Percentiles rank a stretch among this genome's conserved stretches.
These are phyloP conservation scores for Orchesella cincta DNA, from an alignment of 1,140 invertebrate species.

Conservation along the genomic window DNA sequence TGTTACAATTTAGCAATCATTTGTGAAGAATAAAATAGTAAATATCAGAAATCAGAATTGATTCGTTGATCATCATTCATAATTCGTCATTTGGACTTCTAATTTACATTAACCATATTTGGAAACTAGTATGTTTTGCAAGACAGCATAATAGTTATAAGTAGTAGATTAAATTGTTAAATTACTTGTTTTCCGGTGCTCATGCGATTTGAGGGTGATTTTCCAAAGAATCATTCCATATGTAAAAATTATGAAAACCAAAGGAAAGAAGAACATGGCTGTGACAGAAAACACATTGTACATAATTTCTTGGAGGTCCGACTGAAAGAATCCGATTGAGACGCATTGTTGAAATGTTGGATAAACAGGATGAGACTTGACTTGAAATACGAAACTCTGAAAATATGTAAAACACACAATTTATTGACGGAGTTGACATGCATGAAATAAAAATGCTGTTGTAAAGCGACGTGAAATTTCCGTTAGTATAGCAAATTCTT, in stretches of 20 bases:
- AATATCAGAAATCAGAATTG: no score
- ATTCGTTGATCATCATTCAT: no score
- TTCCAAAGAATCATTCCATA: constrained; percentile 74
- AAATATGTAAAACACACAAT: constrained; percentile 54
- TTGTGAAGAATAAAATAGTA: no score
- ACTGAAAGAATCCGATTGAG: constrained; percentile 71
- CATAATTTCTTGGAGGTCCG: constrained; percentile 62
- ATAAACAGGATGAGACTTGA: constrained; percentile 58
- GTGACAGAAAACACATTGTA: constrained; percentile 76
- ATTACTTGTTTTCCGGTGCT: neutral
- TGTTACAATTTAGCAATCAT: no score
- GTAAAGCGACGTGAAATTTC: no score
- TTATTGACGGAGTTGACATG: no score
- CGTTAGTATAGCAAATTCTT: no score
- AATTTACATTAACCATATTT: no score
- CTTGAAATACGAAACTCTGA: constrained; percentile 75
- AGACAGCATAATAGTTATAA: no score
- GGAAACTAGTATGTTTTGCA: no score
- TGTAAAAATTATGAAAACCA: constrained; percentile 71
- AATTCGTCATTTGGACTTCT: no score
- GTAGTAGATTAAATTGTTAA: neutral
- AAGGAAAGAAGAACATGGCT: constrained; percentile 74
- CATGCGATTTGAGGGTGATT: constrained; percentile 61
- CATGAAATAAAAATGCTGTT: no score
- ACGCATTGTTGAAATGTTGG: constrained; percentile 76